A percentile compares a stretch with the other conserved stretches of the same genome.
Conservation (phyloP, 2,797 vertebrate genomes). For the Xiphophorus birchmanni region DNA sequence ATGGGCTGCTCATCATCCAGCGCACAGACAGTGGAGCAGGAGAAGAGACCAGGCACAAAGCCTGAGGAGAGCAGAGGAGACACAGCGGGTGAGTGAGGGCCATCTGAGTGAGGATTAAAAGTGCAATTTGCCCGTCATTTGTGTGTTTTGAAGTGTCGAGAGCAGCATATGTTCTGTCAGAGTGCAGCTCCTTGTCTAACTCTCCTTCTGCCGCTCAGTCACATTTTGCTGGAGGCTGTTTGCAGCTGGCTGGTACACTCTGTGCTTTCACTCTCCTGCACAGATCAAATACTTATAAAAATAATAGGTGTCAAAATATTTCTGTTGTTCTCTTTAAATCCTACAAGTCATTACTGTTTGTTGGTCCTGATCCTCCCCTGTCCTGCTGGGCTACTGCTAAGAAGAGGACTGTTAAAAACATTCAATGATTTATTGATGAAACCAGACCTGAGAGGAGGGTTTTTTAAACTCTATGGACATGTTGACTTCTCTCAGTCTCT, state of each 20-base stretch:
- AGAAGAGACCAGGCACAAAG: constrained; percentile 81
- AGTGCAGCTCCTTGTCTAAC: not conserved
- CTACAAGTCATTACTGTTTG: not conserved
- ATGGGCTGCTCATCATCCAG: constrained; percentile 85
- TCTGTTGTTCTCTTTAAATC: constrained; percentile 11
- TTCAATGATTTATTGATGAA: constrained; percentile 17
- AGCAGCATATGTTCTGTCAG: not conserved
- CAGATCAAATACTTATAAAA: not conserved
- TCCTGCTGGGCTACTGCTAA: not conserved
- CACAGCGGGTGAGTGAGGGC: constrained; percentile 69
- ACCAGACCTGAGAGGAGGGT: constrained; percentile 1
- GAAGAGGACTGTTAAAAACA: constrained; percentile 1
- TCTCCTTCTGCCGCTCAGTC: constrained; percentile 11
- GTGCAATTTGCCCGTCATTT: not conserved
- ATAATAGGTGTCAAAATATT: constrained; percentile 9
- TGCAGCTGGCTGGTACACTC: constrained; percentile 49
- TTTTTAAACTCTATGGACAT: not conserved
- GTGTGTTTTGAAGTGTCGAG: not conserved
- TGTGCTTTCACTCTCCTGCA: constrained; percentile 65
- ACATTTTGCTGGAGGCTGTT: constrained; percentile 27
- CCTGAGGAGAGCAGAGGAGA: constrained; percentile 78
- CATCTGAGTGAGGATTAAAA: not conserved
- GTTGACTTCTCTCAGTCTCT: not conserved
- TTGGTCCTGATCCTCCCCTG: constrained; percentile 11
- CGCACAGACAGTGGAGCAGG: constrained; percentile 79